Percentiles rank a stretch among this genome's conserved stretches.
phyloP scores from a whole-genome alignment of 2,113 vertebrate species.

The Lasiurus cinereus region DNA sequence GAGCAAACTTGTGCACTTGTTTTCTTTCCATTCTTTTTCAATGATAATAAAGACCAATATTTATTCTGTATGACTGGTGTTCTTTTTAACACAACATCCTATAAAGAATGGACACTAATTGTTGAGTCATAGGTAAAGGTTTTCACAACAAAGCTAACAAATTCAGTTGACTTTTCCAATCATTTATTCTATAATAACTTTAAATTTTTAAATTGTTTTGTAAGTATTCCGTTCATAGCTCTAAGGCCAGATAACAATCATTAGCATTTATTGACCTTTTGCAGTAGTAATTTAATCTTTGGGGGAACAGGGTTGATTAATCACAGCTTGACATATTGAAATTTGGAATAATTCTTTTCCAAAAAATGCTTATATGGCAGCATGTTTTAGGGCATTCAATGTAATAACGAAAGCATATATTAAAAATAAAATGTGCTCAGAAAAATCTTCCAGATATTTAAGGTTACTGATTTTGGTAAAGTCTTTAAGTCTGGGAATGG shows the following conservation, averaged over 20 bases:
- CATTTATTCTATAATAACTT: constrained; percentile 68
- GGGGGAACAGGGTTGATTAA: constrained; percentile 66
- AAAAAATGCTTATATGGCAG: constrained; percentile 41
- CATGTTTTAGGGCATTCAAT: constrained; percentile 22
- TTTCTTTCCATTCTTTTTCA: constrained; percentile 28
- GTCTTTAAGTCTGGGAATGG: background rate
- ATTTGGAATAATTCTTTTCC: constrained; percentile 74
- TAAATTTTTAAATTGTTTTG: constrained; percentile 62
- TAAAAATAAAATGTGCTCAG: background rate
- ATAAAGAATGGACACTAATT: background rate
- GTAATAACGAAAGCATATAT: background rate
- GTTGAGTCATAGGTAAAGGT: background rate
- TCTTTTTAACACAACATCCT: background rate
- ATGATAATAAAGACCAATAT: background rate
- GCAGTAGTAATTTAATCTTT: constrained; percentile 69
- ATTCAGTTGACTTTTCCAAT: constrained; percentile 62
- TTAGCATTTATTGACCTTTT: constrained; percentile 78
- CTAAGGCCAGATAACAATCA: constrained; percentile 72
- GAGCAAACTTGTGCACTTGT: background rate
- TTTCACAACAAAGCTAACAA: constrained; percentile 61
- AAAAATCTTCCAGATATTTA: constrained; percentile 51
- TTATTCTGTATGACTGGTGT: background rate
- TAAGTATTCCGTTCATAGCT: constrained; percentile 65
- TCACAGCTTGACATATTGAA: constrained; percentile 68
- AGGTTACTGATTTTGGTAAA: background rate